Base-by-base conservation (phyloP, 2,888 invertebrate species). In the Psococerastis gibbosa region DNA sequence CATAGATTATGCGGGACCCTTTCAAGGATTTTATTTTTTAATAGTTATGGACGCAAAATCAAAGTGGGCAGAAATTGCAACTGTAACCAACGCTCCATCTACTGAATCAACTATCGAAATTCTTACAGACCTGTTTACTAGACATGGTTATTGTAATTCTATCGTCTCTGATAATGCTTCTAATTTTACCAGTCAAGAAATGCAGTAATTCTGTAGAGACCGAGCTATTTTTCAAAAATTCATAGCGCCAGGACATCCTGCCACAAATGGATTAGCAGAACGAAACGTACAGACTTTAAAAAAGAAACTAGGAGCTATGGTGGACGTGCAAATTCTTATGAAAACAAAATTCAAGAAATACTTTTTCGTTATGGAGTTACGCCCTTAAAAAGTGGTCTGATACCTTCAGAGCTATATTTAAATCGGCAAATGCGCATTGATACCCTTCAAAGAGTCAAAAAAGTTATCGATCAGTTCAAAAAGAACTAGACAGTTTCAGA, bases 51-150 rank as follows among this genome's bases (percentile, higher is more conserved):
- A n/a, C n/a, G n/a, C n/a, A n/a, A n/a, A n/a, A n/a, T n/a, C n/a
- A n/a, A 54, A 53, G 46, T 55, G 53, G 53, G 47, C 53, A 5
- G 53, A 54, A 43, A 48, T 51, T n/a, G n/a, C n/a, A n/a, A n/a
- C n/a, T n/a, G n/a, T n/a, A n/a, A n/a, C n/a, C n/a, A n/a, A n/a
- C n/a, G 49, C 51, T 17, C 51, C 51, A 22, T 49, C 50, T 22
- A 45, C 48, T 38, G 16, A 22, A 9, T 46, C 44, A 9, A 54
- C 51, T 3, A 51, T 52, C 3, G 11, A 32, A 32, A 23, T 49
- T 15, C 47, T 55, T 8, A 34, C 50, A 22, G 43, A 52, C 3
- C 45, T 53, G 5, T 55, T 53, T 35, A 32, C 50, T 2, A 27
- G 44, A 16, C 50, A 54, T 43, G 53, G 54, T 1, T 50, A 46